phyloP scores from a whole-genome alignment of 1,140 invertebrate species.

The Dinoponera quadriceps region DNA sequence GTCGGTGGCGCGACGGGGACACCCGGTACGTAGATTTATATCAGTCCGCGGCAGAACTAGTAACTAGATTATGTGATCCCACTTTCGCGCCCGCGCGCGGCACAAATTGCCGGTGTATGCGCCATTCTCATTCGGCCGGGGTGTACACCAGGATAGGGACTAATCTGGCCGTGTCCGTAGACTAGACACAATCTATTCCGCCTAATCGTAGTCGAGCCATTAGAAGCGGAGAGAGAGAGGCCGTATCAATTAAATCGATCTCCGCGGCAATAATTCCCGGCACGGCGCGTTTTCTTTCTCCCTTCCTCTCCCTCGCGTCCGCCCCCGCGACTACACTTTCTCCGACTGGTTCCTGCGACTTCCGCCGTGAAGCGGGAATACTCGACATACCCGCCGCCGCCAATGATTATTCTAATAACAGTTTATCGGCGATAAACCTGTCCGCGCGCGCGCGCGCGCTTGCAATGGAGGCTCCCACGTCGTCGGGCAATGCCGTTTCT shows the following conservation, averaged over 20 bases:
- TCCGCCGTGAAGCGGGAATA: constrained; percentile 3
- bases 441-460: constrained; percentile 6
- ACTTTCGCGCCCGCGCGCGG: constrained; percentile 50
- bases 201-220: constrained; percentile 63
- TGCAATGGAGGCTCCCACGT: background rate
- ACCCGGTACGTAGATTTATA: constrained; percentile 49
- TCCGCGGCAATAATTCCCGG: constrained; percentile 29
- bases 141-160: constrained; percentile 49
- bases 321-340: constrained; percentile 16
- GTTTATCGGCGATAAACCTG: constrained; percentile 34
- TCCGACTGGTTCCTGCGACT: constrained; percentile 7
- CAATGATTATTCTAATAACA: constrained; percentile 52
- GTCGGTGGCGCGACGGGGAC: background rate
- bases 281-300: background rate
- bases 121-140: constrained; percentile 57
- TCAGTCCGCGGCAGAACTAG: constrained; percentile 48
- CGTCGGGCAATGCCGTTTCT: background rate
- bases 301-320: background rate
- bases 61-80: constrained; percentile 72
- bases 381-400: background rate
- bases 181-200: constrained; percentile 65
- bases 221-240: constrained; percentile 52
- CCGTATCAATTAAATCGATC: constrained; percentile 70
- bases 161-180: constrained; percentile 61
- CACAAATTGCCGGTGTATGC: constrained; percentile 66